Evolutionary conservation across 2,113 vertebrate genomes (phyloP), one percentile per base, ranked within the genome.

Genomic region (Suncus etruscus): DNA sequence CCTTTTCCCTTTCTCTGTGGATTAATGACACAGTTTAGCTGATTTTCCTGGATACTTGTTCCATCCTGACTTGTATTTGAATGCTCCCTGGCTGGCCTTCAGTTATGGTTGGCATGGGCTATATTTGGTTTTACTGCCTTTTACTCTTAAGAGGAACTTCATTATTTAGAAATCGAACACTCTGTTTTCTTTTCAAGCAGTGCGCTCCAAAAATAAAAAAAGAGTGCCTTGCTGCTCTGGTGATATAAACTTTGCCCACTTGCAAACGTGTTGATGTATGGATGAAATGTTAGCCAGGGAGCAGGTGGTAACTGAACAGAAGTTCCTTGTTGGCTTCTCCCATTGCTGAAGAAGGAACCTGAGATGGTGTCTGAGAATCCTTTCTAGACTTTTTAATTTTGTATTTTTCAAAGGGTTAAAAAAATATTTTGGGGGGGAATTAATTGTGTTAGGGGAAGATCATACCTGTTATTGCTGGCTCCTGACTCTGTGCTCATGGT

Each of bases 161-260:
- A 14, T 92, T 94, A 94, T 92, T 95, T 96, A 91, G 92, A 96
- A 95, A 93, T 84, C 1, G 39, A 94, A 91, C 51, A 50, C 63
- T 92, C 81, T 79, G 83, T 93, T 97, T 91, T 90, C 87, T 91
- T 93, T 96, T 90, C 54, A 82, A 92, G 86, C 65, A 92, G 32
- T 79, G 61, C 82, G 83, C 76, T 72, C 54, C 15, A 27, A 20
- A 61, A 66, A 74, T 4, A 54, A 32, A 79, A 73, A 70, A 81
- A 72, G 80, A n/a, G 51, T 63, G 32, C 80, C 77, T 77, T 88
- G 32, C 50, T 79, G 1, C 11, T 86, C 70, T 72, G 58, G 75
- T 81, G 87, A 69, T 88, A 61, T 94, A 88, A 94, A 78, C 75
- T 65, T 89, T 47, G 50, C 75, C 68, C 10, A 29, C 54, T 83